These are phyloP conservation scores for Macaca fascicularis DNA, from an alignment of 2,113 vertebrate genomes.

Conservation along the genomic window DNA sequence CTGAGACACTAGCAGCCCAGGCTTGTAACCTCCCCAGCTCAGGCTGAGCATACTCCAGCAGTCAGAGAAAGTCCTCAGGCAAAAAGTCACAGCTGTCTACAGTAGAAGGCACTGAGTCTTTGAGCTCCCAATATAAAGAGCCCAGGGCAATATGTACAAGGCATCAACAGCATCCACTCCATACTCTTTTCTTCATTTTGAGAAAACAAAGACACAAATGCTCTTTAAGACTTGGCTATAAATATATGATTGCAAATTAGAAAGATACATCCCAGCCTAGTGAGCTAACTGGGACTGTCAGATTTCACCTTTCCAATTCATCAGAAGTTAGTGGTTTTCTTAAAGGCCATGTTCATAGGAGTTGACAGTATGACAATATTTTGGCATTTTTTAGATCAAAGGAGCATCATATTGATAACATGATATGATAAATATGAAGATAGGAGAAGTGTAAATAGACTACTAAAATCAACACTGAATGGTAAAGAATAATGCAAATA, in stretches of 20 bases:
- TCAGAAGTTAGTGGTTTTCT: slow-evolving; percentile 8
- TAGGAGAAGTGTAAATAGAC: not conserved
- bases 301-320: not conserved
- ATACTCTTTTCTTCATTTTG: not conserved
- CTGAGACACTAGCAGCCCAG: not conserved
- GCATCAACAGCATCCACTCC: not conserved
- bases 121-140: no score
- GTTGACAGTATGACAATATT: not conserved
- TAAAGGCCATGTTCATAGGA: not conserved
- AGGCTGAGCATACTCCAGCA: not conserved
- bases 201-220: not conserved
- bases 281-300: not conserved
- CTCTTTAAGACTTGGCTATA: not conserved
- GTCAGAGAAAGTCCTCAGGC: not conserved
- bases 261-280: not conserved
- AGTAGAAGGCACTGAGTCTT: not conserved
- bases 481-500: slow-evolving; percentile 10
- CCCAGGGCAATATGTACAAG: not conserved
- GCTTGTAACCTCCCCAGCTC: not conserved
- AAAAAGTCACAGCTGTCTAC: not conserved
- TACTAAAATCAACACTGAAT: slow-evolving; percentile 7
- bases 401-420: not conserved
- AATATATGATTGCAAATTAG: not conserved
- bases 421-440: slow-evolving; percentile 6
- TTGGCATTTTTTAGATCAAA: not conserved